These are phyloP conservation scores for Dicyrtoma fusca DNA, from an alignment of 2,888 invertebrate genomes.

Conservation along the genomic window DNA sequence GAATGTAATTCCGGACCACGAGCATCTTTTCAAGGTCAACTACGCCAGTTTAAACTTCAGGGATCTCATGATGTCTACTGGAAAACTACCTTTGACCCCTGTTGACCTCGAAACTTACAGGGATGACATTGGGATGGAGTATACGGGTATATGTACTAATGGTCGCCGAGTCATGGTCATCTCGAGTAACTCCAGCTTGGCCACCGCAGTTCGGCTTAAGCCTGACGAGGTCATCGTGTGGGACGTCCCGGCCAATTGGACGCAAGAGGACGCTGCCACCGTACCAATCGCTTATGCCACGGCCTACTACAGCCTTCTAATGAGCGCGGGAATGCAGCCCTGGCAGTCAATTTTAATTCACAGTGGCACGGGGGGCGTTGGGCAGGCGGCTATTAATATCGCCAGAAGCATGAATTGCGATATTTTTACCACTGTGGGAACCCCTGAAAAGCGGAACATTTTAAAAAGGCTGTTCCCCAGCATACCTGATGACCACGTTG, in stretches of 20 bases:
- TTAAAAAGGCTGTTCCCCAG: constrained; percentile 80
- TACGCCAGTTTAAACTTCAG: constrained; percentile 74
- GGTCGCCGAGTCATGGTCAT: constrained; percentile 63
- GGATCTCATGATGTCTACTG: constrained; percentile 92
- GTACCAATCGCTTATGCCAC: constrained; percentile 70
- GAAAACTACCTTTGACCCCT: constrained; percentile 71
- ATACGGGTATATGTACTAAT: constrained; percentile 64
- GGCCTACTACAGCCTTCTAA: constrained; percentile 14
- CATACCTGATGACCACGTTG: constrained; percentile 70
- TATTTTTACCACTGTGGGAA: constrained; percentile 73
- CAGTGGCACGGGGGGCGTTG: constrained; percentile 76
- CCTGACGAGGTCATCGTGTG: constrained; percentile 62
- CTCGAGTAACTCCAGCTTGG: constrained; percentile 72
- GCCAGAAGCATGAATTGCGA: constrained; percentile 69
- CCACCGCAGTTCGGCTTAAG: constrained; percentile 64
- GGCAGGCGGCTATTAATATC: constrained; percentile 75
- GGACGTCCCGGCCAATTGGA: constrained; percentile 68
- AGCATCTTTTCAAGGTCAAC: no score
- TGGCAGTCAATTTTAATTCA: no score
- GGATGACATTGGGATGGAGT: constrained; percentile 68
- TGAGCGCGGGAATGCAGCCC: no score
- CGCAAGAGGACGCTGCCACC: constrained; percentile 58
- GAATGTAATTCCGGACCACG: no score
- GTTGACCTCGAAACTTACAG: no score
- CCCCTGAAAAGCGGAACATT: no score